Conservation (phyloP, 1,140 invertebrate species). For the Mercenaria mercenaria region DNA sequence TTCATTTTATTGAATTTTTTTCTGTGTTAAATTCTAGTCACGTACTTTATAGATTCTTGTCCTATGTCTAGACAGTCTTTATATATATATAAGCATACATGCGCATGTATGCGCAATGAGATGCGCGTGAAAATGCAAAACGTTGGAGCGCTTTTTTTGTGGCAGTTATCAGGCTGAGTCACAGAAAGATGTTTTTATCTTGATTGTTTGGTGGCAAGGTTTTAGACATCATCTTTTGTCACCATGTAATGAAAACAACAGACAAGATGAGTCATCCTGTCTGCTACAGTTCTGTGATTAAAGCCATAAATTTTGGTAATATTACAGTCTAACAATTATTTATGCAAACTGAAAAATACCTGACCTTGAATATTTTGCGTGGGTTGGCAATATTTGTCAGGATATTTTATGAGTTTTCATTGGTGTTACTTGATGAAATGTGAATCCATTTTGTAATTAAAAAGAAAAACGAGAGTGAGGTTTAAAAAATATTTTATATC, state of each 20-base stretch:
- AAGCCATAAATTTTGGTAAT: not conserved
- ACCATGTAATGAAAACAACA: not conserved
- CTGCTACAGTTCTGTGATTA: not conserved
- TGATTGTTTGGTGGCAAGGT: not conserved
- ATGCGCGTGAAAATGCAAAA: not conserved
- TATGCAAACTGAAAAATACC: too few relatives aligned
- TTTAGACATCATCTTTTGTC: not conserved
- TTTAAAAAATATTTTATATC: too few relatives aligned
- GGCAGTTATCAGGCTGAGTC: not conserved
- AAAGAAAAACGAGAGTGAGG: too few relatives aligned
- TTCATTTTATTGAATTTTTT: too few relatives aligned
- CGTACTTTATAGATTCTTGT: not conserved
- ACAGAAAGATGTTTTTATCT: not conserved
- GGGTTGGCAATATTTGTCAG: too few relatives aligned
- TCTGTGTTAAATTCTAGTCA: conserved; percentile 6
- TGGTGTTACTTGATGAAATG: too few relatives aligned
- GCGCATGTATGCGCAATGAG: not conserved
- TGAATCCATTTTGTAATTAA: too few relatives aligned
- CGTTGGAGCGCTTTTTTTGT: not conserved
- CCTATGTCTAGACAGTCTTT: not conserved
- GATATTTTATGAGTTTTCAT: too few relatives aligned
- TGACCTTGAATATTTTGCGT: too few relatives aligned
- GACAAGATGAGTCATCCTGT: not conserved
- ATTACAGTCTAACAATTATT: too few relatives aligned
- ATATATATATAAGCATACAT: not conserved